Base-by-base conservation (phyloP, 2,113 vertebrate genomes). In the Varanus komodoensis region DNA sequence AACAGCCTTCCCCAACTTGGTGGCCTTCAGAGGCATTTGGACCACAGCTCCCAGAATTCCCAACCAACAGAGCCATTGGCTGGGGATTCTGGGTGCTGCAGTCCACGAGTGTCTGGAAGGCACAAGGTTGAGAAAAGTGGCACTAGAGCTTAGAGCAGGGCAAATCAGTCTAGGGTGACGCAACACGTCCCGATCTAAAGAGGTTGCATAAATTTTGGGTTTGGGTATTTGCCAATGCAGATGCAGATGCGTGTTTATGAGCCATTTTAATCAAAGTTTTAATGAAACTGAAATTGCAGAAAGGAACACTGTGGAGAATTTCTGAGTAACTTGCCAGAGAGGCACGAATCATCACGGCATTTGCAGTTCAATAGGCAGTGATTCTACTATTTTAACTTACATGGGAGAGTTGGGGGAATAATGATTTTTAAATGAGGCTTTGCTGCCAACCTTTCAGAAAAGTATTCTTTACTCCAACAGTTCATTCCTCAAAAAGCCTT, bases 251-350 rank as follows among this genome's bases (percentile, higher is more conserved):
- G 52, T 88, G 87, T 50, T 64, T 48, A 52, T 48, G 38, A 87
- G 86, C 74, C 48, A 68, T 81, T 88, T 88, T 69, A 88, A 88
- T 80, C 87, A 88, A 80, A 68, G 4, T 80, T 88, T 88, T 88
- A 88, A 88, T 88, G 77, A 88, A 88, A 88, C 77, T 27, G 61
- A 69, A 87, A 81, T 88, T 88, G 87, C 87, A 69, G 87, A 80
- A 52, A 81, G 87, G 21, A 69, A 77, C 87, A 81, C 68, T 32
- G n/a, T 21, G 7, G 87, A 80, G 61, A 80, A 21, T 68, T 32
- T 87, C 64, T 6, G 32, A 87, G 34, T 88, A 69, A 88, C 64
- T 52, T 48, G 64, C 64, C 44, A 88, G 48, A 80, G 38, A 88
- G 52, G 77, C 29, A 88, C 52, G 77, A 52, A 69, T 88, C 87